phyloP scores from a whole-genome alignment of 1,140 invertebrate species.

The Panulirus ornatus region DNA sequence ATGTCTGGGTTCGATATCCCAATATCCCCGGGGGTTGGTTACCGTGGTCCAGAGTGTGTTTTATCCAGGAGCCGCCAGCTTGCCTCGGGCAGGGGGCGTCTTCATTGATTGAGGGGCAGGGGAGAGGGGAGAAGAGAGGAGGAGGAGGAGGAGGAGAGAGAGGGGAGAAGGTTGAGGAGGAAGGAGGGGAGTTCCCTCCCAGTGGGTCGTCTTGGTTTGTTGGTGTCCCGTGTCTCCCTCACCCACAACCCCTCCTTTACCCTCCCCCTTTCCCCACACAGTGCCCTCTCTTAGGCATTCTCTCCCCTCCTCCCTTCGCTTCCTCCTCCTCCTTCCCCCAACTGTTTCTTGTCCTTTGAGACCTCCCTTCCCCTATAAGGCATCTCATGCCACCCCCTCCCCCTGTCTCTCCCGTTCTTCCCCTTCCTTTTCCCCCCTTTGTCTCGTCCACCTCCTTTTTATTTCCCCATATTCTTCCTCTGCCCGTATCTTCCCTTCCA shows the following conservation, averaged over 20 bases:
- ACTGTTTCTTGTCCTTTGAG: too few species aligned
- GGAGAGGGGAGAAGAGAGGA: background rate
- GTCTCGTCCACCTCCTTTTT: background rate
- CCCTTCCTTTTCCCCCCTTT: too few species aligned
- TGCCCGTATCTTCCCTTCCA: background rate
- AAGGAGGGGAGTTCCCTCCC: background rate
- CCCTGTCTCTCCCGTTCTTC: too few species aligned
- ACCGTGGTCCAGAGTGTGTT: slow-evolving; percentile 21
- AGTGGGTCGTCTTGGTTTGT: too few species aligned
- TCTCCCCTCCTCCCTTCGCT: background rate
- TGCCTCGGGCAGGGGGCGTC: background rate
- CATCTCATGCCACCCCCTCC: too few species aligned
- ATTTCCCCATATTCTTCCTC: background rate
- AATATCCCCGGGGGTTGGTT: slow-evolving; percentile 33
- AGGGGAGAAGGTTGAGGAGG: background rate
- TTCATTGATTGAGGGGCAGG: slow-evolving; percentile 23
- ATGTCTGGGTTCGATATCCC: slow-evolving; percentile 42
- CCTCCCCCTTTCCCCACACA: background rate
- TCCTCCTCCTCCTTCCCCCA: too few species aligned
- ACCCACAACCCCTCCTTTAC: background rate
- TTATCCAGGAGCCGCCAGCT: background rate
- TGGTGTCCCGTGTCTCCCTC: too few species aligned
- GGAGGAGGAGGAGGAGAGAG: background rate
- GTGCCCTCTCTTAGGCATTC: background rate
- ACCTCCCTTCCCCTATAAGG: too few species aligned